phyloP scores from a whole-genome alignment of 2,113 vertebrate species.

The Heloderma charlesbogerti region DNA sequence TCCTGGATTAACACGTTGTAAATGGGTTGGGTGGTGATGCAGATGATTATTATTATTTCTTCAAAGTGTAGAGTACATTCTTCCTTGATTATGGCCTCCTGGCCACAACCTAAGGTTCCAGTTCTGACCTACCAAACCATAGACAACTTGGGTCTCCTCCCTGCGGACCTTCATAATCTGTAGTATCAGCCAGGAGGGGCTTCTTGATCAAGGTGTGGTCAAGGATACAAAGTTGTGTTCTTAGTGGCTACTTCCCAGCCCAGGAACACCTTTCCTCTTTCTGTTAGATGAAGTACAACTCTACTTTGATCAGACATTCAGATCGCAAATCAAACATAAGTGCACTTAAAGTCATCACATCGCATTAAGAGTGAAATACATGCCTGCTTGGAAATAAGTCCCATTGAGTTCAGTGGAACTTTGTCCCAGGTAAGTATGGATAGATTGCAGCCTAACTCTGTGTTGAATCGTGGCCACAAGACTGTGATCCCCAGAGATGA shows the following conservation, averaged over 20 bases:
- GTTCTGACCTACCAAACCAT: not conserved
- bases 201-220: not conserved
- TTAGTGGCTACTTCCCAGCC: too few relatives aligned
- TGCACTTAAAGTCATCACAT: too few relatives aligned
- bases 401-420: too few relatives aligned
- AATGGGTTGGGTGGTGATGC: not conserved
- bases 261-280: not conserved
- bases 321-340: too few relatives aligned
- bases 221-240: not conserved
- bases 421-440: too few relatives aligned
- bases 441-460: too few relatives aligned
- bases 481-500: too few relatives aligned
- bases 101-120: not conserved
- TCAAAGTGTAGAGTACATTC: not conserved
- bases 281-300: not conserved
- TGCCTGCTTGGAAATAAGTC: too few relatives aligned
- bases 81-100: not conserved
- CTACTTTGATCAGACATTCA: not conserved
- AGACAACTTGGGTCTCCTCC: not conserved
- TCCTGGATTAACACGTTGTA: not conserved
- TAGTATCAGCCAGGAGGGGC: not conserved
- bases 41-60: not conserved
- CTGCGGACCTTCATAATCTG: not conserved
- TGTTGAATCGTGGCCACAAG: too few relatives aligned
- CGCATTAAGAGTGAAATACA: too few relatives aligned